Evolutionary conservation across 1,140 invertebrate species (phyloP).

Genomic region (Musca vetustissima): DNA sequence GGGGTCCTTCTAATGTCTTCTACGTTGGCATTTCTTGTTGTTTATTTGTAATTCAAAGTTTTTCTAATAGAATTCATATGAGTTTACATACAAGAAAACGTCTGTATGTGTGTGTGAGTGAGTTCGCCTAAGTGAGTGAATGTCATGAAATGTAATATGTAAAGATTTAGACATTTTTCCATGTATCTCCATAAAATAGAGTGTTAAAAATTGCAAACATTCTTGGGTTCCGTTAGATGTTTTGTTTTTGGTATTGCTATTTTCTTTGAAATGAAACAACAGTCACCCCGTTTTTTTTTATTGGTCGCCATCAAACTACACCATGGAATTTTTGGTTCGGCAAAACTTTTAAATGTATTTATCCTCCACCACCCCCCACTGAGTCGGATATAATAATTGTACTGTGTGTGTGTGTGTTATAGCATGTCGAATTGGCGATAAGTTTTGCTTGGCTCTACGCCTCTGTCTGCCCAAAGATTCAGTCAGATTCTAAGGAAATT

Average conservation of each 20-base stretch:
- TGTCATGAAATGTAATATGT: conserved; percentile 5
- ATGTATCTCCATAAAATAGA: conserved; percentile 1
- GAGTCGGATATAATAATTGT: no score
- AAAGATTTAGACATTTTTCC: conserved; percentile 21
- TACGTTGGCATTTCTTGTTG: no score
- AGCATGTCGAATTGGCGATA: no score
- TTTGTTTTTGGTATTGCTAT: not conserved
- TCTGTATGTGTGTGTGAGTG: not conserved
- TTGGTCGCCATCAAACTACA: conserved; percentile 7
- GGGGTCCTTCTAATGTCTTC: no score
- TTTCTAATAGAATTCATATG: no score
- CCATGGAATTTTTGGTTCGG: not conserved
- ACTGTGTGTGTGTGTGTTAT: no score
- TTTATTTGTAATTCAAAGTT: no score
- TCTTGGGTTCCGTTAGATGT: not conserved
- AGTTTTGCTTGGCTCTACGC: no score
- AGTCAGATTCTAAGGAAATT: not conserved
- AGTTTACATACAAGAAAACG: no score
- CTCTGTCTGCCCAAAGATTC: not conserved
- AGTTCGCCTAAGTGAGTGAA: not conserved
- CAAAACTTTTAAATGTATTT: no score
- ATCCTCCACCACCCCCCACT: no score
- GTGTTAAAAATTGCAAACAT: conserved; percentile 17
- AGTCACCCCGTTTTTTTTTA: conserved; percentile 11
- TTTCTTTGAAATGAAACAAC: conserved; percentile 1